Evolutionary conservation across 2,113 vertebrate species (phyloP).

Genomic region (Cryptomyrus ogoouensis): DNA sequence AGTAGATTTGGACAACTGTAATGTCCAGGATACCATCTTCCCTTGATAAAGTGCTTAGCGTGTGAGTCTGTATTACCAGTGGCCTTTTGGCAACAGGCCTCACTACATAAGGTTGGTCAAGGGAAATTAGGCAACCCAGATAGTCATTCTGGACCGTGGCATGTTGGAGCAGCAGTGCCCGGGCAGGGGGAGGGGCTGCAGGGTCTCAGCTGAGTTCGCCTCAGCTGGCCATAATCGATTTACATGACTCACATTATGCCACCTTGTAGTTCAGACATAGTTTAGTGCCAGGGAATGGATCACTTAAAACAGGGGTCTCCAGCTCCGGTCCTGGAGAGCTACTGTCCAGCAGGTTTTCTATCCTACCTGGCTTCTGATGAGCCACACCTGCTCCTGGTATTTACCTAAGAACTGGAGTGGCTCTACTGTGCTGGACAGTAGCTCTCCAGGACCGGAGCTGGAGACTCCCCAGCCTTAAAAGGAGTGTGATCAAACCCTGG

Average conservation of each 20-base stretch:
- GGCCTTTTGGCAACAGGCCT: neutral
- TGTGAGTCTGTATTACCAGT: neutral
- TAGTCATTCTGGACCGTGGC: neutral
- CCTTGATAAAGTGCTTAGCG: slow-evolving; percentile 12
- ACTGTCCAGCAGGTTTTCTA: neutral
- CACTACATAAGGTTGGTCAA: neutral
- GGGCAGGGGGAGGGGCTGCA: neutral
- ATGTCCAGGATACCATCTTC: neutral
- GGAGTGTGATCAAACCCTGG: neutral
- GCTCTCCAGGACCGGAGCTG: neutral
- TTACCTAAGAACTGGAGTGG: neutral
- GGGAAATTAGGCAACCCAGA: neutral
- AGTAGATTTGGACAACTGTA: neutral
- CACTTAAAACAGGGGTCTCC: neutral
- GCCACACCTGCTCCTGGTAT: neutral
- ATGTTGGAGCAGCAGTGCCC: neutral
- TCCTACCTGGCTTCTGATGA: neutral
- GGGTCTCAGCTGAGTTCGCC: neutral
- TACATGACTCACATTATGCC: neutral
- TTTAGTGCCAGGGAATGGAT: neutral
- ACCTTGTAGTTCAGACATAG: neutral
- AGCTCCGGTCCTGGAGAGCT: neutral
- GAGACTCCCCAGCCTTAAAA: neutral
- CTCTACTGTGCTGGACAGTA: neutral
- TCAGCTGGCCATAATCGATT: neutral